phyloP scores from a whole-genome alignment of 2,888 invertebrate genomes.

The Conistra vaccinii region DNA sequence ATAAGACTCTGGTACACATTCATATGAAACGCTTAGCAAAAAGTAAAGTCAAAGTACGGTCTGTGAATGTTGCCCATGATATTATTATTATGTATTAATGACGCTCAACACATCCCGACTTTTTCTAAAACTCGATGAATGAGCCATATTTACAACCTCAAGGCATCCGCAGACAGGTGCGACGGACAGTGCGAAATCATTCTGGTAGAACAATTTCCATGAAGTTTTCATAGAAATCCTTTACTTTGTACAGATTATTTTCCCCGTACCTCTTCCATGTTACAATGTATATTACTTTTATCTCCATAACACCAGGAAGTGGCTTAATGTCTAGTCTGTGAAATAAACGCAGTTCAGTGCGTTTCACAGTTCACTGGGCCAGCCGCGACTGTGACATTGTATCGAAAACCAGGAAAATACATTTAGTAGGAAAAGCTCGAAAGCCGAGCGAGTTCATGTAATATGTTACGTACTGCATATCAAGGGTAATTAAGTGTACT shows the following conservation, averaged over 20 bases:
- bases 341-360: constrained; percentile 44
- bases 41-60: too few species aligned
- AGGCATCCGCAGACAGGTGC: too few species aligned
- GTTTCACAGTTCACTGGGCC: constrained; percentile 52
- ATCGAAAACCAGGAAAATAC: constrained; percentile 21
- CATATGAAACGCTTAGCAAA: background rate
- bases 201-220: too few species aligned
- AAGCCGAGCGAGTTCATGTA: constrained; percentile 8
- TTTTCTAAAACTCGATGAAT: background rate
- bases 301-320: constrained; percentile 23
- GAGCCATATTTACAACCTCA: background rate
- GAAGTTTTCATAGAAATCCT: too few species aligned
- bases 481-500: constrained; percentile 4
- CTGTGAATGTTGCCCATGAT: background rate
- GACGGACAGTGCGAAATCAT: too few species aligned
- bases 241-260: background rate
- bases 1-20: background rate
- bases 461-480: background rate
- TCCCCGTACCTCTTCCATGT: background rate
- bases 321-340: constrained; percentile 23
- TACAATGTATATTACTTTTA: constrained; percentile 22
- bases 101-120: too few species aligned
- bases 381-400: constrained; percentile 25
- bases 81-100: background rate
- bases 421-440: background rate